Base-by-base conservation (phyloP, 1,140 invertebrate species). In the Nebria ingens region DNA sequence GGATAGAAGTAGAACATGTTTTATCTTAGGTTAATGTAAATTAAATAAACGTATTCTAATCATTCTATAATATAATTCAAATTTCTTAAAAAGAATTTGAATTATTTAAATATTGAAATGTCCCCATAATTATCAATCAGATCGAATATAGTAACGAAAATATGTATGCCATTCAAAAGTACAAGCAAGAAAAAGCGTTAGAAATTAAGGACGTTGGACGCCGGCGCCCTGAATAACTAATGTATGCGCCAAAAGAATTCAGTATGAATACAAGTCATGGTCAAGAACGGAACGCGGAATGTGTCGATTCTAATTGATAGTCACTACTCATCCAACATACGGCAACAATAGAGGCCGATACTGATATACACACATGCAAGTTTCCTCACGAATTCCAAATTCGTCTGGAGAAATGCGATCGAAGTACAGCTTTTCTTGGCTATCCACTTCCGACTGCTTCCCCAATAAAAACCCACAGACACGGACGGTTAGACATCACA, bases 401-500 rank as follows among this genome's bases (percentile, higher is more conserved):
- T 17, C 19, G 53, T 20, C 52, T 42, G 19, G 4, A 59, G 55
- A 57, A 59, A 59, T 56, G 58, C 54, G 55, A 56, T 38, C 57
- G 21, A 22, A 21, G 2, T 42, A 23, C 34, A 20, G 34, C 34
- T 49, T 34, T 59, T 56, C 55, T 17, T 17, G 6, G 29, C 40
- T n/a, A 6, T 23, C 25, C 50, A 58, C 59, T 60, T 60, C 56
- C 56, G 53, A 60, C 51, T 12, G n/a, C n/a, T 19, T 21, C 25
- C 53, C 29, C 50, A 58, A 59, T 59, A 63, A 59, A 55, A 61
- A 29, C 49, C 52, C 23, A 53, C 34, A 21, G 38, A 53, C 51
- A 52, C 40, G 19, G n/a, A 6, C 19, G 21, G 19, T 19, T 20
- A 52, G 17, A 52, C 22, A 23, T 21, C 51, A 52, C 40, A 45